Percentiles rank a stretch among this genome's conserved stretches.
Evolutionary conservation across 1,140 invertebrate species (phyloP).

Genomic region (Pinna nobilis): DNA sequence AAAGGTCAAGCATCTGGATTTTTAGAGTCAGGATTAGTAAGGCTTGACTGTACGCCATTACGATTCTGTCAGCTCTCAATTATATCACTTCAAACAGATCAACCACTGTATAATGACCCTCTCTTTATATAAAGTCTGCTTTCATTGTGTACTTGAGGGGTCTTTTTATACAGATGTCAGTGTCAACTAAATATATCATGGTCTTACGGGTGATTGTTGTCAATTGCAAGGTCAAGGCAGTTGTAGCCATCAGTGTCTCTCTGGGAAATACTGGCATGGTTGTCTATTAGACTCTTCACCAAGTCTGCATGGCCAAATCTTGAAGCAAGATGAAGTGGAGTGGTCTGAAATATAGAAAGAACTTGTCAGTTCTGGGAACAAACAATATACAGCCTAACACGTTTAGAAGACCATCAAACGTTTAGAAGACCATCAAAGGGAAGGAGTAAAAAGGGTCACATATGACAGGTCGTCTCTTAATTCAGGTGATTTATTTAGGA

Average conservation of each 20-base stretch:
- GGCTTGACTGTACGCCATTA: no score
- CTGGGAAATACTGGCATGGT: constrained; percentile 70
- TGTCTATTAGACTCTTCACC: constrained; percentile 72
- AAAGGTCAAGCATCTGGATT: no score
- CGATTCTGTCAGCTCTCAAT: no score
- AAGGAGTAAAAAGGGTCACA: neutral
- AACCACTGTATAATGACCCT: no score
- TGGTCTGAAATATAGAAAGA: constrained; percentile 53
- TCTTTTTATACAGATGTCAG: no score
- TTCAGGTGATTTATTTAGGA: no score
- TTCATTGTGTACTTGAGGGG: no score
- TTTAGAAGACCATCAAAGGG: neutral
- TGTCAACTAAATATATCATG: neutral
- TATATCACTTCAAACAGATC: no score
- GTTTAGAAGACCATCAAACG: no score
- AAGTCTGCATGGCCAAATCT: constrained; percentile 71
- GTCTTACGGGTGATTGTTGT: constrained; percentile 70
- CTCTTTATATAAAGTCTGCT: no score
- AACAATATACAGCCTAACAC: neutral
- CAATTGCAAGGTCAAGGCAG: constrained; percentile 76
- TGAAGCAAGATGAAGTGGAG: constrained; percentile 74
- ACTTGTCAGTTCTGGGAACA: neutral
- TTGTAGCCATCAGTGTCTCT: constrained; percentile 73
- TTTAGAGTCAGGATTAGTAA: no score
- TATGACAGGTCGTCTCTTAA: no score